A percentile compares a stretch with the other conserved stretches of the same genome.
Conservation (phyloP, 2,797 vertebrate genomes). For the Anguilla pacifica region DNA sequence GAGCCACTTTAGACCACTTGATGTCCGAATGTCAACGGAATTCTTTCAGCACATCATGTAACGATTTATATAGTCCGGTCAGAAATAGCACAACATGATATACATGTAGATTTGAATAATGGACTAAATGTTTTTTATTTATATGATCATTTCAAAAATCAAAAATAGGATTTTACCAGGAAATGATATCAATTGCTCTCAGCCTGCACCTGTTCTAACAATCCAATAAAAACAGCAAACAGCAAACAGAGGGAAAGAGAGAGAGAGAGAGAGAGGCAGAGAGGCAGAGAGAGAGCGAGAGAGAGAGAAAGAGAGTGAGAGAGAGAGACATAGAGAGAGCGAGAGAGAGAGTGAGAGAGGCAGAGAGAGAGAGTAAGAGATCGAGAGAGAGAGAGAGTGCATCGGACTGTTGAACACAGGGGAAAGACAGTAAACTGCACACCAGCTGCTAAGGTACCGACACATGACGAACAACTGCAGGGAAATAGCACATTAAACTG, state of each 20-base stretch:
- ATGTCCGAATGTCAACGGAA: slow-evolving; percentile 6
- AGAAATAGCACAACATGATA: background rate
- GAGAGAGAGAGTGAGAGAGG: background rate
- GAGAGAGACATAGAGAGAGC: background rate
- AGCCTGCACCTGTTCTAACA: background rate
- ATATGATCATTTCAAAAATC: background rate
- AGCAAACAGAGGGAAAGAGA: background rate
- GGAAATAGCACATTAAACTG: slow-evolving; percentile 3
- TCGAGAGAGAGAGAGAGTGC: background rate
- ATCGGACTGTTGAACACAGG: background rate
- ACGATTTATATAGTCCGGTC: background rate
- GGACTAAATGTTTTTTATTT: background rate
- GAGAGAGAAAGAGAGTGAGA: background rate
- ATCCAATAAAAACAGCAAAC: background rate
- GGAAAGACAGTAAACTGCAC: slow-evolving; percentile 7
- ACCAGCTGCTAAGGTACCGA: slow-evolving; percentile 27
- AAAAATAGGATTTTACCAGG: background rate
- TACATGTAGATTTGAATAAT: background rate
- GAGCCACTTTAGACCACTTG: background rate
- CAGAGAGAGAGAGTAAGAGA: background rate
- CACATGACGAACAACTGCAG: slow-evolving; percentile 21
- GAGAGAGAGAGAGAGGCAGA: background rate
- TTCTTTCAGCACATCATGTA: background rate
- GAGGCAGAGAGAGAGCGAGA: background rate
- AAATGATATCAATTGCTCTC: background rate